Evolutionary conservation across 1,140 invertebrate genomes (phyloP).

Genomic region (Drosophila busckii): DNA sequence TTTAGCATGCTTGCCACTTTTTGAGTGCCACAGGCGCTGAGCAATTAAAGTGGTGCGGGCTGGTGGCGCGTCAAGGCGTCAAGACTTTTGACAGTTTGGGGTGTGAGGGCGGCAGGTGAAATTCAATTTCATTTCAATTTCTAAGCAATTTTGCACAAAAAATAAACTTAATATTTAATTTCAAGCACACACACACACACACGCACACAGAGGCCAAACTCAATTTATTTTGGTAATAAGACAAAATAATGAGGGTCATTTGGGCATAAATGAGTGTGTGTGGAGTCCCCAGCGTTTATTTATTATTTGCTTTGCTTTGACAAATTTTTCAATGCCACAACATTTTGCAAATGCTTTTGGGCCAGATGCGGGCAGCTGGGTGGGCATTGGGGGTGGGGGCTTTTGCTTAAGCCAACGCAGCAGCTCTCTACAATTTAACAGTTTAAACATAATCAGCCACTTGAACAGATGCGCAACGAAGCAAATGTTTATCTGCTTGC

Average conservation of each 20-base stretch:
- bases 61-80: neutral
- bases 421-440: conserved; percentile 21
- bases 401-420: no score
- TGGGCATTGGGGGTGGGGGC: conserved; percentile 14
- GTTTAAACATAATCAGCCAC: conserved; percentile 68
- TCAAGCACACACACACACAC: conserved; percentile 7
- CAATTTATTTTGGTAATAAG: conserved; percentile 76
- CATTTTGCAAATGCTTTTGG: conserved; percentile 29
- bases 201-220: conserved; percentile 50
- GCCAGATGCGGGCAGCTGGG: conserved; percentile 18
- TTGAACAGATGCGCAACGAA: conserved; percentile 69
- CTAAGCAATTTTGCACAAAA: conserved; percentile 31
- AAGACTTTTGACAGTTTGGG: conserved; percentile 38
- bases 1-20: conserved; percentile 65
- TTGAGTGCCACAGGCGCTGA: conserved; percentile 24
- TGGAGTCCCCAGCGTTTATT: neutral
- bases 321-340: conserved; percentile 51
- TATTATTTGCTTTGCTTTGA: conserved; percentile 53
- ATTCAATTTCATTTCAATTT: conserved; percentile 70
- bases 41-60: conserved; percentile 49
- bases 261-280: conserved; percentile 59
- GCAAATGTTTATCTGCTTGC: conserved; percentile 34
- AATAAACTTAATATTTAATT: conserved; percentile 61
- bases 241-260: conserved; percentile 73
- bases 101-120: conserved; percentile 43